Base-by-base conservation (phyloP, 2,113 vertebrate species). In the Cheilinus undulatus region DNA sequence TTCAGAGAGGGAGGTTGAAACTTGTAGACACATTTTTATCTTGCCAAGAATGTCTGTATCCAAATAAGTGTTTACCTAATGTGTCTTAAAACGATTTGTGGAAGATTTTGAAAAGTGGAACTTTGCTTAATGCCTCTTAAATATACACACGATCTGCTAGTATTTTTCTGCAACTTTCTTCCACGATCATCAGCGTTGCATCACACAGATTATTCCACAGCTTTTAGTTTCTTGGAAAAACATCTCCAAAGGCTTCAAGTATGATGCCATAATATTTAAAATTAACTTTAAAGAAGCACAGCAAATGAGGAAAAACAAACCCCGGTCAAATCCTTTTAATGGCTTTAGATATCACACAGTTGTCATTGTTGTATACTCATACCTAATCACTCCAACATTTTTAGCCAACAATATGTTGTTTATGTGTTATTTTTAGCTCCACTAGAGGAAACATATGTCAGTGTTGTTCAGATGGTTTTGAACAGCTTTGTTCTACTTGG, bases 1-100 rank as follows among this genome's bases (percentile, higher is more conserved):
- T 45, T 77, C 71, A 63, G 43, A 48, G 61, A 49, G 56, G 80
- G 48, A 78, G 77, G 65, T 80, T 79, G 49, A 71, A 76, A 72
- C 9, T 19, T 64, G 32, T 50, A 38, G 36, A 40, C 77, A 80
- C 36, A 50, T 28, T 36, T n/a, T 7, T 52, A 43, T 63, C 24
- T 46, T 27, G 20, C 1, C 2, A 7, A 6, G 3, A 19, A 19
- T 42, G 14, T 40, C 3, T 42, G 17, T 19, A 17, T 42, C 40
- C 40, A 42, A 42, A 42, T 42, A 6, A 15, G 19, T 6, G 6
- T 42, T 17, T 6, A 42, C 17, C 14, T 6, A 6, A 9, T 6
- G 12, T 17, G 14, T 40, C 38, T n/a, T n/a, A n/a, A n/a, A 34
- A 23, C 17, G 28, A 5, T 74, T 43, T n/a, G n/a, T 12, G 26